Base-by-base conservation (phyloP, 1,140 invertebrate genomes). In the Cherax destructor region DNA sequence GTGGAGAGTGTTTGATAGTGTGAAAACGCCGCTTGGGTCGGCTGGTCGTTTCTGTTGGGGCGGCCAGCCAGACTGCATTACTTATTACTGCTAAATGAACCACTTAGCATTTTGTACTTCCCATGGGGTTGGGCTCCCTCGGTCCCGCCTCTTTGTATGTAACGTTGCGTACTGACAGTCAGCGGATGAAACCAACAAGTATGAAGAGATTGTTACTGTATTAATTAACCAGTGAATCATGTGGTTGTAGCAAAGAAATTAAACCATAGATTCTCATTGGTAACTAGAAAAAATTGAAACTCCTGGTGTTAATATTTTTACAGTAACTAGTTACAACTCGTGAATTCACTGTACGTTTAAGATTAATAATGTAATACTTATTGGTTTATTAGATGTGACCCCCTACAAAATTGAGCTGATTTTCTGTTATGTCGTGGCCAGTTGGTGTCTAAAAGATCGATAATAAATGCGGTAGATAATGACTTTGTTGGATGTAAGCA, bases 321-420 rank as follows among this genome's bases (percentile, higher is more conserved):
- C 21, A 5, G 18, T 65, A 16, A 18, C 21, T 18, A 65, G 61
- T 91, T 86, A 87, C 90, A 86, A 69, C 90, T 78, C 84, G 65
- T 87, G 77, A 65, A 72, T 83, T 79, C 90, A 83, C 90, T 91
- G 90, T 87, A 86, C 80, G 74, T 91, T 91, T 91, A 91, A 91
- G 90, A 91, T 91, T 91, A 91, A 86, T 91, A 87, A 83, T 91
- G 90, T 91, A 91, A 83, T 91, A 91, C 88, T 78, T 91, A 91
- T 91, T 87, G 90, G 90, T 91, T 91, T 91, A 80, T 91, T 91
- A 91, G 90, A 91, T 91, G 90, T 91, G 90, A 91, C 90, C 90
- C 90, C 30, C 84, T 86, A 87, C 78, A 80, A 83, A 91, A 91
- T 83, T 87, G 74, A 91, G 90, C 90, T 91, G 90, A 91, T 91